A percentile compares a stretch with the other conserved stretches of the same genome.
Conservation (phyloP, 2,797 vertebrate genomes). For the Lagorchestes hirsutus region DNA sequence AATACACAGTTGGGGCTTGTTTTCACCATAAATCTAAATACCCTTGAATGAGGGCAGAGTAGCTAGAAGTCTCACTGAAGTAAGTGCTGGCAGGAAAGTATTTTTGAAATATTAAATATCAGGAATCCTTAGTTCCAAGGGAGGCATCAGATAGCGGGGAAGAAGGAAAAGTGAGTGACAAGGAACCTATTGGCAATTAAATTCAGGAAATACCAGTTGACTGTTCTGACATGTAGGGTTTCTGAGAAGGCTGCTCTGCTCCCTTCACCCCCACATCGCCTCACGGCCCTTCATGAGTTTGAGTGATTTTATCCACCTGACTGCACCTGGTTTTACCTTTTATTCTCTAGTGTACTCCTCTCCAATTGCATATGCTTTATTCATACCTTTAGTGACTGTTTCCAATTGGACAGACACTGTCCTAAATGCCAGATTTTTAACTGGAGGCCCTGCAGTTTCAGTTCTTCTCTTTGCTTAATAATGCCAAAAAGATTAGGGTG, state of each 20-base stretch:
- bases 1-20: constrained; percentile 62
- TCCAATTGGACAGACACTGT: constrained; percentile 1
- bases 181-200: neutral
- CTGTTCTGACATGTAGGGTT: neutral
- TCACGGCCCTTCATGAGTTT: constrained; percentile 14
- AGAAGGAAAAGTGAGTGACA: neutral
- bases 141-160: neutral
- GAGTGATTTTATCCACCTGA: constrained; percentile 30
- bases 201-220: constrained; percentile 39
- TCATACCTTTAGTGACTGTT: neutral
- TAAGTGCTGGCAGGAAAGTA: constrained; percentile 41
- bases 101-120: neutral
- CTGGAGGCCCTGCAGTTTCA: constrained; percentile 23
- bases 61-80: constrained; percentile 63
- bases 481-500: neutral
- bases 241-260: neutral
- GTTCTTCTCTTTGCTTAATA: neutral
- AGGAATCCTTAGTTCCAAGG: neutral
- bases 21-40: constrained; percentile 71
- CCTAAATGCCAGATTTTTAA: constrained; percentile 54
- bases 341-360: neutral
- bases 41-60: constrained; percentile 58
- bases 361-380: neutral
- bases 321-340: neutral
- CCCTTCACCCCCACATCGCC: neutral